Percentiles rank a stretch among this genome's conserved stretches.
These are phyloP conservation scores for Pammene aurita DNA, from an alignment of 2,888 invertebrate genomes.

Conservation along the genomic window DNA sequence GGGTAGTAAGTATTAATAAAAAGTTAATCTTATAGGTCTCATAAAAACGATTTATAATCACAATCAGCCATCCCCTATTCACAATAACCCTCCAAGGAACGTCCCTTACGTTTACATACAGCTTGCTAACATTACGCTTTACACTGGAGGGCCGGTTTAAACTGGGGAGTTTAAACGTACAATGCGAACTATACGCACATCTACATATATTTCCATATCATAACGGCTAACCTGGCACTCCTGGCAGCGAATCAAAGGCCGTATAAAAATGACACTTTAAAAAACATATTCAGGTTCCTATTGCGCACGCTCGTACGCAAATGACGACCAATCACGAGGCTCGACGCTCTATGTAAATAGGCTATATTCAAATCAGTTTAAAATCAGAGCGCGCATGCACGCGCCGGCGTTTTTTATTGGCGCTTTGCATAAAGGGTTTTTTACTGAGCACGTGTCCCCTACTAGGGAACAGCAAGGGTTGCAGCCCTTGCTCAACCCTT, in stretches of 20 bases:
- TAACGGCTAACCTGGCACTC: constrained; percentile 49
- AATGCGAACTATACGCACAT: constrained; percentile 28
- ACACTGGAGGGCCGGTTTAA: constrained; percentile 27
- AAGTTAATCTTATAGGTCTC: background rate
- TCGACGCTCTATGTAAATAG: constrained; percentile 72
- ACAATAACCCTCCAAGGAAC: constrained; percentile 29
- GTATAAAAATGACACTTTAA: constrained; percentile 66
- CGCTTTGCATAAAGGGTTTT: constrained; percentile 63
- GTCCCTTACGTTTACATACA: constrained; percentile 36
- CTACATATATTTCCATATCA: constrained; percentile 27
- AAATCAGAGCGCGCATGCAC: constrained; percentile 82
- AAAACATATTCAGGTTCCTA: constrained; percentile 56
- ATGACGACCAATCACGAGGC: constrained; percentile 68
- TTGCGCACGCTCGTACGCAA: constrained; percentile 72
- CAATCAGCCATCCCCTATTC: constrained; percentile 6
- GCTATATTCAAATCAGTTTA: constrained; percentile 81
- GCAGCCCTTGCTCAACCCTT: constrained; percentile 78
- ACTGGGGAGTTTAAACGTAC: constrained; percentile 27
- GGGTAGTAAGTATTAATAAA: too few species aligned
- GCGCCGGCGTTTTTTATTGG: constrained; percentile 76
- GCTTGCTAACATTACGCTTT: constrained; percentile 28
- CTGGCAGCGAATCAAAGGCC: constrained; percentile 68
- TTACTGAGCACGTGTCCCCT: constrained; percentile 50
- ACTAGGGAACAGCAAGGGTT: constrained; percentile 44
- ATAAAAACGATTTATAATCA: constrained; percentile 11